Conservation (phyloP, 2,113 vertebrate genomes). For the Murina feae region DNA sequence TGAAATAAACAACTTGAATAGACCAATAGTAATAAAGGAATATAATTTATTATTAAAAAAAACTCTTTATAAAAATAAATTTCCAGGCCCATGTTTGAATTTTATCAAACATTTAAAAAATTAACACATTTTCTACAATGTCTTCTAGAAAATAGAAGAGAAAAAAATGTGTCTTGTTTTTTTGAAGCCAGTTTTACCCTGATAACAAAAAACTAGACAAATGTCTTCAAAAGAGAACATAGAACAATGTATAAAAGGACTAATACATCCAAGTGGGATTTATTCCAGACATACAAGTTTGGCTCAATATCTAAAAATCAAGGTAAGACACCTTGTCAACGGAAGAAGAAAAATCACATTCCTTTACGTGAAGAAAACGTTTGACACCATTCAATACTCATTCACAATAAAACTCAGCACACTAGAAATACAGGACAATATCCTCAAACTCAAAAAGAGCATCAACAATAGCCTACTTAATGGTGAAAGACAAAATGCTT, state of each 20-base stretch:
- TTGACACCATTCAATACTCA: neutral
- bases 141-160: constrained; percentile 3
- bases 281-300: neutral
- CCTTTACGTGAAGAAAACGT: neutral
- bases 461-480: neutral
- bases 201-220: neutral
- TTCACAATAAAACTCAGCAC: neutral
- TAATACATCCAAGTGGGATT: neutral
- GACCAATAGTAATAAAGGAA: neutral
- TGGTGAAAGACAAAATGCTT: neutral
- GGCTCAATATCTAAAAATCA: neutral
- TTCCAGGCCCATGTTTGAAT: neutral
- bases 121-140: neutral
- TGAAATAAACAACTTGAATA: neutral
- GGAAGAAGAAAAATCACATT: neutral
- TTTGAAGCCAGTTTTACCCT: neutral
- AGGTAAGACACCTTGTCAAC: neutral
- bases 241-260: neutral
- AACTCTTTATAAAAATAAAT: neutral
- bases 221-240: neutral
- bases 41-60: neutral
- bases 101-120: neutral
- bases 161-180: neutral
- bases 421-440: neutral
- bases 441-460: neutral